These are phyloP conservation scores for Myotis davidii DNA, from an alignment of 2,113 vertebrate genomes.

Conservation along the genomic window DNA sequence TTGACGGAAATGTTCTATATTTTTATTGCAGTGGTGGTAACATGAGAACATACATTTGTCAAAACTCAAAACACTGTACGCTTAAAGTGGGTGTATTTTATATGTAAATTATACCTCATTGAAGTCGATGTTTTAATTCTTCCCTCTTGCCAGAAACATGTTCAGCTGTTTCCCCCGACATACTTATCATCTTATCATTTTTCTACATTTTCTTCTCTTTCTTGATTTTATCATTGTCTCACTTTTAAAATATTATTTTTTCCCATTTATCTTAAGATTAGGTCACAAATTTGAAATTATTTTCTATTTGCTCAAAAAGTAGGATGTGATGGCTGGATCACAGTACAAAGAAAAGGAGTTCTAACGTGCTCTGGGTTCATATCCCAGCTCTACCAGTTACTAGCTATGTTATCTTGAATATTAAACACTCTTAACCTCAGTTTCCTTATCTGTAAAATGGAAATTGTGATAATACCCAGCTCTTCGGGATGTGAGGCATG, in stretches of 20 bases:
- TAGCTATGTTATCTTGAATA: not conserved
- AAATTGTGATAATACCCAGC: not conserved
- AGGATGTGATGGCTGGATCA: not conserved
- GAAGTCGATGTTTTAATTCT: not conserved
- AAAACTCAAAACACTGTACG: slow-evolving; percentile 26
- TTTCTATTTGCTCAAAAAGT: slow-evolving; percentile 23
- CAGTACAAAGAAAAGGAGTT: not conserved
- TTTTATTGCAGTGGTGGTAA: not conserved
- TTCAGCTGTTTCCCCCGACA: not conserved
- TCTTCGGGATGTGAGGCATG: not conserved
- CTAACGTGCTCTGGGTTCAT: not conserved
- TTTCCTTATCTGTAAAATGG: not conserved
- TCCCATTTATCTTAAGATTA: not conserved
- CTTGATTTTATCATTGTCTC: slow-evolving; percentile 14
- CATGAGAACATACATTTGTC: not conserved
- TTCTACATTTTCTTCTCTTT: not conserved
- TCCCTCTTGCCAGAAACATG: not conserved
- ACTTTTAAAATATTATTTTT: not conserved
- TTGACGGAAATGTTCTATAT: not conserved
- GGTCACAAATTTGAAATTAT: slow-evolving; percentile 10
- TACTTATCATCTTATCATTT: not conserved
- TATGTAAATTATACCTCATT: not conserved
- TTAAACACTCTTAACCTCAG: not conserved
- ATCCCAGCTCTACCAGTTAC: not conserved
- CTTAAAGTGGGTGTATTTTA: not conserved